Evolutionary conservation across 1,140 invertebrate species (phyloP), one percentile per base, ranked within the genome.

Genomic region (Zaprionus gabonicus): DNA sequence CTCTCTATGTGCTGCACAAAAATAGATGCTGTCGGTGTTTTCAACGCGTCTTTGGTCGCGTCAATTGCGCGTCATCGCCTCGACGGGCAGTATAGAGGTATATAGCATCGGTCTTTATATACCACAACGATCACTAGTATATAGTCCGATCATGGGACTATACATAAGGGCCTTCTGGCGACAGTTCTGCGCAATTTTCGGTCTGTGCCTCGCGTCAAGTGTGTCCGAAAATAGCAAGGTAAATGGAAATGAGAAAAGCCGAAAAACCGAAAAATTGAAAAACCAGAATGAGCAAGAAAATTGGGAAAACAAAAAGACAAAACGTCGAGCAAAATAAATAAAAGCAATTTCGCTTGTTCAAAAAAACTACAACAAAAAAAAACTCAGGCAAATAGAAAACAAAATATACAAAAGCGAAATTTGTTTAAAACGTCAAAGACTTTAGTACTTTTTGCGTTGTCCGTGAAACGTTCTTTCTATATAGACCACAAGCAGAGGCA

Each of bases 201-300:
- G 53, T 80, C 59, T 80, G 63, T 63, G 76, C 59, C 77, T 84
- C 64, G 65, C 85, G 70, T 88, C 85, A 88, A 88, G 85, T 85
- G 86, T 91, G 72, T 80, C 81, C 85, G 76, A 88, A 88, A 88
- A 88, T 88, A 88, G 85, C 86, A 74, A 91, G 85, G 81, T 88
- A 82, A 82, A 86, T 87, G 76, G 71, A 73, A 82, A 76, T 69
- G 71, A 71, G 81, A 75, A 79, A 70, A 53, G 58, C 41, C 46
- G 76, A 80, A 58, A 64, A 72, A 81, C 31, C 53, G 60, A 53
- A 53, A 68, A 73, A 78, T 66, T 36, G 53, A 41, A 85, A 63
- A 78, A 76, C 59, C 63, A 69, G 41, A 85, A 36, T 63, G 46
- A 71, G 51, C 58, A 46, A 53, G 49, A 71, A 71, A 78, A 67